Evolutionary conservation across 2,797 vertebrate genomes (phyloP).

Genomic region (Echiichthys vipera): DNA sequence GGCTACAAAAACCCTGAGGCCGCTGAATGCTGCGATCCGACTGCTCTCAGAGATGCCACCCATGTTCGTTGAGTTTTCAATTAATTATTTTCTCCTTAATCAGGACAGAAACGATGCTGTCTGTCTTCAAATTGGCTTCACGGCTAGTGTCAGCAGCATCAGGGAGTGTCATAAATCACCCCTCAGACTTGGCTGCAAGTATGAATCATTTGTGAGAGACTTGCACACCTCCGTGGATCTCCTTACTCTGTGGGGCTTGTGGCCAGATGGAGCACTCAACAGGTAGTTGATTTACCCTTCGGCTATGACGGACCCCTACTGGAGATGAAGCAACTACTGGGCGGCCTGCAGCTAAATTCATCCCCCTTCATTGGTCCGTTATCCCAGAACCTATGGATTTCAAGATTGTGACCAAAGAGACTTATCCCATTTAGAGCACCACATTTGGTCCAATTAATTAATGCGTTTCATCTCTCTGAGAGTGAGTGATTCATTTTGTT

Average conservation of each 20-base stretch:
- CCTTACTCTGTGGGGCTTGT: not conserved
- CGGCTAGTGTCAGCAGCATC: constrained; percentile 10
- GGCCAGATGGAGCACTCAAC: constrained; percentile 54
- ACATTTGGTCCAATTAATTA: constrained; percentile 43
- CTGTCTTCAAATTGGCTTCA: constrained; percentile 33
- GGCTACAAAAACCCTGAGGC: not conserved
- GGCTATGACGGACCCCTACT: constrained; percentile 2
- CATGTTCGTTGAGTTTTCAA: constrained; percentile 11
- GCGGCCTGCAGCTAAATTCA: constrained; percentile 12
- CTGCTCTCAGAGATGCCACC: constrained; percentile 43
- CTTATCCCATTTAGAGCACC: constrained; percentile 35
- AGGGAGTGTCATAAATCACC: constrained; percentile 54
- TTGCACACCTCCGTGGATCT: constrained; percentile 7
- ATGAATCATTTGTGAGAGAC: constrained; percentile 29
- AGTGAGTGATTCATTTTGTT: constrained; percentile 58
- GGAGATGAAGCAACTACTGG: constrained; percentile 11
- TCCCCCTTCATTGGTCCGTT: not conserved
- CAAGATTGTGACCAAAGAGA: constrained; percentile 29
- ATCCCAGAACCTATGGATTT: constrained; percentile 30
- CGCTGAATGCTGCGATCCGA: constrained; percentile 5
- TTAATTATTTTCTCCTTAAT: constrained; percentile 62
- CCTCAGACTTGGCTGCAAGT: constrained; percentile 6
- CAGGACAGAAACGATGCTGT: constrained; percentile 43
- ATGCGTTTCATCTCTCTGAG: constrained; percentile 45
- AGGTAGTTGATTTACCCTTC: constrained; percentile 52